Evolutionary conservation across 1,140 invertebrate species (phyloP).

Genomic region (Penaeus vannamei): DNA sequence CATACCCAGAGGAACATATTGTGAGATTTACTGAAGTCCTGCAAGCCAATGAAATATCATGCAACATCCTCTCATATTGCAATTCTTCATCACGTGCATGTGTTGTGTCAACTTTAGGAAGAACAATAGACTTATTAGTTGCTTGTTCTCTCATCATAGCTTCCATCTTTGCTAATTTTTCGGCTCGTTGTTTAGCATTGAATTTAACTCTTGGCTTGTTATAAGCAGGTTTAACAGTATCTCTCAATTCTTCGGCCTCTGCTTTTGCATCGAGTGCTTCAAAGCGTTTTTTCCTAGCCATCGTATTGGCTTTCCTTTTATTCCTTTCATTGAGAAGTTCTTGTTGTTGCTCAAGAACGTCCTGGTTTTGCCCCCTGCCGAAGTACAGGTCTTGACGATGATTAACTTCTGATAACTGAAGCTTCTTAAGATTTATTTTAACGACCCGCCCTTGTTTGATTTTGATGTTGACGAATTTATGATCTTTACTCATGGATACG

Average conservation of each 20-base stretch:
- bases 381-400: conserved; percentile 73
- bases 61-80: conserved; percentile 65
- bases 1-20: conserved; percentile 45
- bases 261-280: conserved; percentile 77
- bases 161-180: conserved; percentile 71
- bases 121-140: conserved; percentile 62
- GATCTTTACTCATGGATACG: conserved; percentile 82
- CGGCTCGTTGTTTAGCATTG: conserved; percentile 66
- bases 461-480: conserved; percentile 81
- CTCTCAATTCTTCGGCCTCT: conserved; percentile 69
- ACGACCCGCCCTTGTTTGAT: conserved; percentile 73
- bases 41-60: conserved; percentile 59
- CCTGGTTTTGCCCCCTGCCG: conserved; percentile 67
- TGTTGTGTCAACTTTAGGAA: conserved; percentile 57
- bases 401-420: conserved; percentile 69
- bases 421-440: conserved; percentile 50
- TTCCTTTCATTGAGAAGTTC: conserved; percentile 70
- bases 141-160: conserved; percentile 69
- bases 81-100: conserved; percentile 59
- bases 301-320: conserved; percentile 77
- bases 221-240: conserved; percentile 65
- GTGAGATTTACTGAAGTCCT: conserved; percentile 50
- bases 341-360: conserved; percentile 66
- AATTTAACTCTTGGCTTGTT: conserved; percentile 68
- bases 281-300: conserved; percentile 81